Base-by-base conservation (phyloP, 2,113 vertebrate genomes). In the Ceyx margarethae region DNA sequence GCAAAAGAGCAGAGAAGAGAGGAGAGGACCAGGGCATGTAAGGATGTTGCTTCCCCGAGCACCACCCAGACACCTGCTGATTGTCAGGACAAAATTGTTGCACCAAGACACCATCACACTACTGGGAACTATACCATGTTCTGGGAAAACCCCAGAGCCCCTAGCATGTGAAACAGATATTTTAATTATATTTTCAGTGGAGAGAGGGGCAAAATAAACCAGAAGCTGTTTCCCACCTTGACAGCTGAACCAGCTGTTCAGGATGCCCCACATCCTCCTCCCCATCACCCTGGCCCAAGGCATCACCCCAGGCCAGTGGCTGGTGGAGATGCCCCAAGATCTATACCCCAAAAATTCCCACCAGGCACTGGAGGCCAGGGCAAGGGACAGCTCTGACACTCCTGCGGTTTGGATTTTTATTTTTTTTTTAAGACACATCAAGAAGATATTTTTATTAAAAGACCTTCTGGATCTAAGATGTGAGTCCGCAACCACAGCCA, bases 1-100 rank as follows among this genome's bases (percentile, higher is more conserved):
- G 20, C 6, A 7, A 35, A 33, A 21, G 28, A 45, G 35, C 12
- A 31, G 43, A 25, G 33, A 25, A 13, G 45, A 48, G 19, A 35
- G 43, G 64, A 57, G 13, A 26, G 25, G 22, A 73, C 1, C 28
- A 54, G 40, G 37, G 14, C 2, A 7, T 2, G 4, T 0, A 1
- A 40, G 21, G 46, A 35, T 77, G 31, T 28, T 60, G 25, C 26
- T 85, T 67, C 10, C 22, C 26, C 0, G 0, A 45, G 66, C 26
- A 53, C 57, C 62, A 3, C 0, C 56, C 79, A 42, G 45, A 43
- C 18, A 50, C 28, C 13, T 4, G 5, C 28, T 37, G 45, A 42
- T 13, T 33, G 14, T n/a, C 68, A 48, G 72, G 46, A 66, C 37
- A 65, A 73, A 77, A 71, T 3, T n/a, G 31, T 15, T 74, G 64